phyloP scores from a whole-genome alignment of 2,888 invertebrate species.

The Vandiemenella viatica region DNA sequence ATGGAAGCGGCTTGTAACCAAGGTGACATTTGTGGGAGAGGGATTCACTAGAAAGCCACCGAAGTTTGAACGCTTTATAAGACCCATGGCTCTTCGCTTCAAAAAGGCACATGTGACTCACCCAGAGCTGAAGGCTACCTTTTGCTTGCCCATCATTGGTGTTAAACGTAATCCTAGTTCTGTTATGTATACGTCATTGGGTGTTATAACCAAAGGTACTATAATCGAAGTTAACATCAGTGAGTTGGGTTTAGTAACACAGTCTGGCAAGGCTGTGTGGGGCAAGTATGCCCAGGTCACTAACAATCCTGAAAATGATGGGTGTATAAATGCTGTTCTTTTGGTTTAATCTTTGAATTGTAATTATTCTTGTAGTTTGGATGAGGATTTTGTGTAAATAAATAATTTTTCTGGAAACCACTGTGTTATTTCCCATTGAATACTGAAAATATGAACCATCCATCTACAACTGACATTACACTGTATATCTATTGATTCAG shows the following conservation, averaged over 20 bases:
- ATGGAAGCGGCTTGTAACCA: slow-evolving; percentile 99
- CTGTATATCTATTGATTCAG: too few species aligned
- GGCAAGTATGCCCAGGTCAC: slow-evolving; percentile 99
- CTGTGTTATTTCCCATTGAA: too few species aligned
- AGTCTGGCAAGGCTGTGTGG: slow-evolving; percentile 98
- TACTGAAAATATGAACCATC: too few species aligned
- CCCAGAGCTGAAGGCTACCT: slow-evolving; percentile 96
- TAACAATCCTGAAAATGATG: slow-evolving; percentile 99
- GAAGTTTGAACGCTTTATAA: slow-evolving; percentile 94
- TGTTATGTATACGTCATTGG: slow-evolving; percentile 89
- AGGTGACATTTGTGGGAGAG: slow-evolving; percentile 95
- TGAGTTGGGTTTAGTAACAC: slow-evolving; percentile 94
- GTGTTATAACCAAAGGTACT: slow-evolving; percentile 97
- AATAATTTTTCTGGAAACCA: too few species aligned
- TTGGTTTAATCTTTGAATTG: slow-evolving; percentile 50
- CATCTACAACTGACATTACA: too few species aligned
- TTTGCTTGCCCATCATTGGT: slow-evolving; percentile 91
- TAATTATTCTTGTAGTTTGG: too few species aligned
- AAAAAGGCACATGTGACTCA: slow-evolving; percentile 99
- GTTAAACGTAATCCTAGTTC: slow-evolving; percentile 99
- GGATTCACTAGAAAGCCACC: slow-evolving; percentile 98
- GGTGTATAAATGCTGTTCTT: slow-evolving; percentile 96
- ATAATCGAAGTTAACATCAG: slow-evolving; percentile 96
- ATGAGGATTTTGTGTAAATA: too few species aligned
- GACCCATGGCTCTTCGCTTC: slow-evolving; percentile 92